Percentiles rank a stretch among this genome's conserved stretches.
phyloP scores from a whole-genome alignment of 2,113 vertebrate genomes.

The Ceratotherium simum region DNA sequence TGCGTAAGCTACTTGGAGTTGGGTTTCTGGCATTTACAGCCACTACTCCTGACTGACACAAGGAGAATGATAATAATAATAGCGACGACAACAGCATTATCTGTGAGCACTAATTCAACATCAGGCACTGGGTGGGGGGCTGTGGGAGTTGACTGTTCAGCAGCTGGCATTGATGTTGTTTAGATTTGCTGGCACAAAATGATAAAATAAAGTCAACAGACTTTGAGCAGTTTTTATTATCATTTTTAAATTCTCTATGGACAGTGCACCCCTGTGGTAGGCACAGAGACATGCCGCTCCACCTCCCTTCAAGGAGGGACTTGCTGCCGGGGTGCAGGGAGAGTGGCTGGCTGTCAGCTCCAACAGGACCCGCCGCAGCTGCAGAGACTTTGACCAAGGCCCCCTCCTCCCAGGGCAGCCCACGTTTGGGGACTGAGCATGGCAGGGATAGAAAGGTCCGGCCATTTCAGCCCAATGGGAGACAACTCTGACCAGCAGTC shows the following conservation, averaged over 20 bases:
- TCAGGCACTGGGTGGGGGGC: not conserved
- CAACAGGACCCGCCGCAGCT: not conserved
- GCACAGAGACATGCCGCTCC: not conserved
- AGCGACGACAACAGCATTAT: not conserved
- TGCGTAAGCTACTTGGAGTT: not conserved
- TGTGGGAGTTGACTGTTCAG: not conserved
- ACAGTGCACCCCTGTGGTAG: not conserved
- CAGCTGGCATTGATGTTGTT: not conserved
- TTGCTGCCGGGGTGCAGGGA: not conserved
- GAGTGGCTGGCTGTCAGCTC: too few relatives aligned
- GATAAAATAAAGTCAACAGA: not conserved
- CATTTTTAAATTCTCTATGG: not conserved
- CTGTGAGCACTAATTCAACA: not conserved
- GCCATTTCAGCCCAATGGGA: not conserved
- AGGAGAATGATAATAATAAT: not conserved
- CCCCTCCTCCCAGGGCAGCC: not conserved
- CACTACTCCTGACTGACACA: not conserved
- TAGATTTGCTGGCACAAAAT: not conserved
- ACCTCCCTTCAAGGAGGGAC: not conserved
- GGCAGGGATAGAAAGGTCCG: not conserved
- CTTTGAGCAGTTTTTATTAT: not conserved
- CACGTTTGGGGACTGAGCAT: not conserved
- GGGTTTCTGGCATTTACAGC: not conserved
- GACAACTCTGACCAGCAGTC: not conserved
- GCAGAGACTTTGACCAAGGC: not conserved